A percentile compares a stretch with the other conserved stretches of the same genome.
Conservation (phyloP, 2,113 vertebrate genomes). For the Pluvialis apricaria region DNA sequence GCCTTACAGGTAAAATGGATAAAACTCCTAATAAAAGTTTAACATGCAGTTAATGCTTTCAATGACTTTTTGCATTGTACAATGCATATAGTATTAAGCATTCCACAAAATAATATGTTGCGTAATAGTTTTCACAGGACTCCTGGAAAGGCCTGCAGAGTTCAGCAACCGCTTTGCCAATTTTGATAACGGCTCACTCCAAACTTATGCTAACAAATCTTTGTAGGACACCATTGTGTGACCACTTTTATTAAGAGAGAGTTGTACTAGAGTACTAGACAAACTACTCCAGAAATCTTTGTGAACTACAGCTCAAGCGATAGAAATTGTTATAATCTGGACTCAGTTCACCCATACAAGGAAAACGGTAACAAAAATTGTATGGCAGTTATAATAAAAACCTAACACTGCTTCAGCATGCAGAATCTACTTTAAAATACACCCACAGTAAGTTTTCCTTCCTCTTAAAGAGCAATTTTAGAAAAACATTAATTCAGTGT, state of each 20-base stretch:
- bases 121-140: neutral
- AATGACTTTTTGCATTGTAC: neutral
- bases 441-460: neutral
- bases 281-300: neutral
- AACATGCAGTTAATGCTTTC: neutral
- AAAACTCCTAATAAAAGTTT: neutral
- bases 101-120: neutral
- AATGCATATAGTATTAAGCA: neutral
- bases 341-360: neutral
- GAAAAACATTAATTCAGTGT: neutral
- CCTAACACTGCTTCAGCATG: neutral
- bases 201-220: neutral
- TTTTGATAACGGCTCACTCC: neutral
- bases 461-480: neutral
- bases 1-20: neutral
- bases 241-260: neutral
- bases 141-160: neutral
- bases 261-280: neutral
- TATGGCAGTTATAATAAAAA: neutral
- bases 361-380: neutral
- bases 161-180: neutral
- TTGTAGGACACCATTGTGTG: rapidly evolving
- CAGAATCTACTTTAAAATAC: neutral
- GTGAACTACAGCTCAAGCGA: neutral
- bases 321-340: neutral